Evolutionary conservation across 2,113 vertebrate species (phyloP), one percentile per base, ranked within the genome.

Genomic region (Amazona guildingii): DNA sequence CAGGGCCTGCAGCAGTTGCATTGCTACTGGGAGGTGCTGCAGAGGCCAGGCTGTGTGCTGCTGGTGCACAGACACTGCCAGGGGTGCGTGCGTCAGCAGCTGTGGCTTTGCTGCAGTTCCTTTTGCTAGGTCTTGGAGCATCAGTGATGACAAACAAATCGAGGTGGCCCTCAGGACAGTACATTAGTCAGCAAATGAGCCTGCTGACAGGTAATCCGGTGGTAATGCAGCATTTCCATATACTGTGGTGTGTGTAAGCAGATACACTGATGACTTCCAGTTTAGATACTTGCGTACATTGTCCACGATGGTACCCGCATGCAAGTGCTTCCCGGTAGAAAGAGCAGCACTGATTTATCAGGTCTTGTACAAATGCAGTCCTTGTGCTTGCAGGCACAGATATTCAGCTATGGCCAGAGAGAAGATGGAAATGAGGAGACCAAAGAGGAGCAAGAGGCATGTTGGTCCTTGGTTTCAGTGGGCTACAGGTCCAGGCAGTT

Each of bases 231-330:
- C 59, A 31, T 80, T 83, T 90, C 49, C 46, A 24, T 39, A 54
- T 54, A 11, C 83, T 73, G 13, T 2, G 3, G 11, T 23, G 23
- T 35, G 52, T 74, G 70, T 54, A 28, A 81, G 43, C 33, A 86
- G 72, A 25, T 16, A 19, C 2, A 8, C 44, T n/a, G 27, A 29
- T 13, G 31, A 63, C 67, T 63, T 70, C 31, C 44, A 29, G 33
- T 37, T 62, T 51, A 67, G 80, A 48, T 33, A 68, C 7, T n/a
- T 24, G 11, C 43, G 23, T 64, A 35, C 39, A 3, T 5, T 52
- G 55, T 39, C 25, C 41, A 27, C 9, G 68, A 55, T 0, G 0
- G 6, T 27, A 20, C 59, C 64, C 43, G 67, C 51, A 39, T 2
- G 8, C 20, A 54, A 41, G 21, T 3, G 31, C 41, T 64, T 41